These are phyloP conservation scores for Acanthopleura granulata DNA, from an alignment of 2,888 invertebrate species.

Conservation along the genomic window DNA sequence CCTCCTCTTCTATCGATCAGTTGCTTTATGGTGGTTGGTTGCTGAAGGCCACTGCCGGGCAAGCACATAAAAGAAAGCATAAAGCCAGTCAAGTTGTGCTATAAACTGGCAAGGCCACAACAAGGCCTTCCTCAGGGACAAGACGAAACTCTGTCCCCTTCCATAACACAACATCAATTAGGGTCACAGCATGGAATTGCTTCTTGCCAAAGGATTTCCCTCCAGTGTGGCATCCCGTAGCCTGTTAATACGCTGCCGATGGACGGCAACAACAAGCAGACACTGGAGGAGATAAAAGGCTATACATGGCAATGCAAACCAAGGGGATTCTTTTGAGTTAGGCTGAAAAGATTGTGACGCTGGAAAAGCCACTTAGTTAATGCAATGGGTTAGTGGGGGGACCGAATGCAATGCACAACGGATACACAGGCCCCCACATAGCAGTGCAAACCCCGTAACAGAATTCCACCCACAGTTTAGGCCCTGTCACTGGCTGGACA, in stretches of 20 bases:
- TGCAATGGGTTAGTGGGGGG: no score
- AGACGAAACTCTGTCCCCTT: neutral
- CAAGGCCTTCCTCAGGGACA: neutral
- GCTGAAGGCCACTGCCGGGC: conserved; percentile 1
- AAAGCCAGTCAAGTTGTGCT: neutral
- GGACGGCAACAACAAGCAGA: neutral
- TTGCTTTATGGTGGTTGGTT: neutral
- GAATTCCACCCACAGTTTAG: no score
- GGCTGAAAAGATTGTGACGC: no score
- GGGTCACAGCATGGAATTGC: conserved; percentile 14
- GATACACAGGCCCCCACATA: no score
- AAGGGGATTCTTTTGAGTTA: no score
- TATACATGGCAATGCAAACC: no score
- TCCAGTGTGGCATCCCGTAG: neutral
- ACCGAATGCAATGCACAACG: no score
- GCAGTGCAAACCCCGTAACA: no score
- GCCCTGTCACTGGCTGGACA: no score
- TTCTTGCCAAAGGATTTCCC: neutral
- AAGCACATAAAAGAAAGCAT: conserved; percentile 1
- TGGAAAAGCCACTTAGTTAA: no score
- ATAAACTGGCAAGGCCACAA: neutral
- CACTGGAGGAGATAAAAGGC: neutral
- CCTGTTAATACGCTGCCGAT: neutral
- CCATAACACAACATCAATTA: conserved; percentile 14
- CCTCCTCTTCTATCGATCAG: conserved; percentile 4